A percentile compares a stretch with the other conserved stretches of the same genome.
Evolutionary conservation across 2,113 vertebrate species (phyloP).

Genomic region (Rhynchomys soricoides): DNA sequence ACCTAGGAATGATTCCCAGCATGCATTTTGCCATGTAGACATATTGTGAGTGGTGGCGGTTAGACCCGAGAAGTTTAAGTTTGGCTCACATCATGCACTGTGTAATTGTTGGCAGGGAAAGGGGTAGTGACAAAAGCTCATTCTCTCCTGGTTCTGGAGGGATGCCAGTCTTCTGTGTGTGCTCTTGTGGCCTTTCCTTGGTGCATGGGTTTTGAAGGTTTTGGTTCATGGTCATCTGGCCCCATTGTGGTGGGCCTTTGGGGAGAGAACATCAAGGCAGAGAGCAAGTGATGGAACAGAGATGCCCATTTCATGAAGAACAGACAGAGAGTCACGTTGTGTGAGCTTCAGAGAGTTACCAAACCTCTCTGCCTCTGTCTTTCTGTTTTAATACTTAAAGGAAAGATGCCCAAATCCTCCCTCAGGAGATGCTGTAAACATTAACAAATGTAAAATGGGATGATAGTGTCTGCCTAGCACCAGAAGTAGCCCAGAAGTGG

Average conservation of each 20-base stretch:
- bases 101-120: neutral
- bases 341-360: constrained; percentile 1
- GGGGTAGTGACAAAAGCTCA: neutral
- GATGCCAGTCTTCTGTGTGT: neutral
- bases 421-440: neutral
- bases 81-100: neutral
- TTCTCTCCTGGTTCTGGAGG: neutral
- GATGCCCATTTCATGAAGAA: neutral
- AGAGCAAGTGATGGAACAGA: neutral
- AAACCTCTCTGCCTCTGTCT: neutral
- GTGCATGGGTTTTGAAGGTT: neutral
- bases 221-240: neutral
- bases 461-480: neutral
- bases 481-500: neutral
- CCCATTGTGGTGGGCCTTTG: too few relatives aligned
- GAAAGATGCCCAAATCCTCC: neutral
- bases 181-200: neutral
- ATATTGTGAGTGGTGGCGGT: constrained; percentile 5
- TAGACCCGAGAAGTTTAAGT: constrained; percentile 24
- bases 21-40: neutral
- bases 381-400: neutral
- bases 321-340: neutral
- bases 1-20: neutral
- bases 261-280: neutral
- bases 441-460: neutral